Evolutionary conservation across 2,113 vertebrate genomes (phyloP).

Genomic region (Vidua macroura): DNA sequence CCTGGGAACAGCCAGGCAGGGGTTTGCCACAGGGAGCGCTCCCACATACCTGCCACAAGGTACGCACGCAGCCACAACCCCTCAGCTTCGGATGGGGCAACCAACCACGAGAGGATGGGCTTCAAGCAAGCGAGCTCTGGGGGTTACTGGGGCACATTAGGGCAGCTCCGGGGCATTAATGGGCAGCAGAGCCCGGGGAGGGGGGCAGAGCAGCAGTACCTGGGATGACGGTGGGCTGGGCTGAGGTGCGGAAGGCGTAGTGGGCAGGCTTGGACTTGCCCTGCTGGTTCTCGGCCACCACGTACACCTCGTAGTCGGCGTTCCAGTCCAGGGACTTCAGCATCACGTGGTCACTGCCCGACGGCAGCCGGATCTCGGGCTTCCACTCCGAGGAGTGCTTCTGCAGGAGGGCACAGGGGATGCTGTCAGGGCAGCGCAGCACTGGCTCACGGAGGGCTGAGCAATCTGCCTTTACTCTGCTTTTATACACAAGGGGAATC

Average conservation of each 20-base stretch:
- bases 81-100: constrained; percentile 63
- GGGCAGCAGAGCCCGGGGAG: constrained; percentile 57
- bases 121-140: constrained; percentile 75
- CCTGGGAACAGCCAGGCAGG: neutral
- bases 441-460: too few relatives aligned
- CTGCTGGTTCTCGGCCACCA: constrained; percentile 92
- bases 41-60: constrained; percentile 21
- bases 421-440: too few relatives aligned
- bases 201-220: constrained; percentile 73
- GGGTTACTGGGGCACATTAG: constrained; percentile 71
- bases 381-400: constrained; percentile 85
- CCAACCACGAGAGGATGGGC: constrained; percentile 40
- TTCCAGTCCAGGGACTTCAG: constrained; percentile 91
- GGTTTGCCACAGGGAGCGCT: neutral
- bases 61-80: constrained; percentile 11
- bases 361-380: constrained; percentile 88
- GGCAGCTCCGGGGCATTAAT: constrained; percentile 71
- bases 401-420: constrained; percentile 53
- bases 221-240: constrained; percentile 89
- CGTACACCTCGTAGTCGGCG: constrained; percentile 88
- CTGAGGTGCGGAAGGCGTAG: constrained; percentile 84
- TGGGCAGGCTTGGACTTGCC: constrained; percentile 87
- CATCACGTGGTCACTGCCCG: constrained; percentile 81
- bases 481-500: too few relatives aligned
- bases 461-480: too few relatives aligned